Conservation (phyloP, 2,113 vertebrate species). For the Dicaeum eximium region DNA sequence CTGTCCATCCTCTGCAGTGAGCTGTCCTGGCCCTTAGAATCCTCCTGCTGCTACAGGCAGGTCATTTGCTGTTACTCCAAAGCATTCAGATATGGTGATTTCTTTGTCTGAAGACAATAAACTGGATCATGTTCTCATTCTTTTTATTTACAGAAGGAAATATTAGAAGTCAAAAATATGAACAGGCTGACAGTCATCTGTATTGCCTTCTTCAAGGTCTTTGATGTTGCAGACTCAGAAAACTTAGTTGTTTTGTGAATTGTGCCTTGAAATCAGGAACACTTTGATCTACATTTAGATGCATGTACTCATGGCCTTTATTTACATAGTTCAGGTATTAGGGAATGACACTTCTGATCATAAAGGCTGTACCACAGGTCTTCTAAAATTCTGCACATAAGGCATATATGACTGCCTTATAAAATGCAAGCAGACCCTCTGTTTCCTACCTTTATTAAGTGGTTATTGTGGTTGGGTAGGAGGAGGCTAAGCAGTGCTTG, state of each 20-base stretch:
- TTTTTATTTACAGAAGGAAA: not conserved
- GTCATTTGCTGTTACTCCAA: not conserved
- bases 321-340: not conserved
- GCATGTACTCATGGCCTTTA: not conserved
- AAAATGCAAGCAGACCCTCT: not conserved
- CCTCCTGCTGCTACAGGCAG: accelerated
- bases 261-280: not conserved
- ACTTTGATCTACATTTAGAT: not conserved
- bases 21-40: not conserved
- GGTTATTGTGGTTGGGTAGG: not conserved
- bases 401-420: not conserved
- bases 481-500: not conserved
- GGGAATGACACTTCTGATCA: not conserved
- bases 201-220: not conserved
- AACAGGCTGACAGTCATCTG: not conserved
- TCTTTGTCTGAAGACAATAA: not conserved
- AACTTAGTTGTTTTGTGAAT: not conserved
- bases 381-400: not conserved
- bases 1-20: not conserved
- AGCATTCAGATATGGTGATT: accelerated
- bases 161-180: not conserved
- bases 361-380: not conserved
- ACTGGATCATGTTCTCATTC: not conserved
- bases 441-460: not conserved
- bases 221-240: not conserved